Percentiles rank a stretch among this genome's conserved stretches.
Evolutionary conservation across 2,888 invertebrate species (phyloP).

Genomic region (Synanthedon myopaeformis): DNA sequence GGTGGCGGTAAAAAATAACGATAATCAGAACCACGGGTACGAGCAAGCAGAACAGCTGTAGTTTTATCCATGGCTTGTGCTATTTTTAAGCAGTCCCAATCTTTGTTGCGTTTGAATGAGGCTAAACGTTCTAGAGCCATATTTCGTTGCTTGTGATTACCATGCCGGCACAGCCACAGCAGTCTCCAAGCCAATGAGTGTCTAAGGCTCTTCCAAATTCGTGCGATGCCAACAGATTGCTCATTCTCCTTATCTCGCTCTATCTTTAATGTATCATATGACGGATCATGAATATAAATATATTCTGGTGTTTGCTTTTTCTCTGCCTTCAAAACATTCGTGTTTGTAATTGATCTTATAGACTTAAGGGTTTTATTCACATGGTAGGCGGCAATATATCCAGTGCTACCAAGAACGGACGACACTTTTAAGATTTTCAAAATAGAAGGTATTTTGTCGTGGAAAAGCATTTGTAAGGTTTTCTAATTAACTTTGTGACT

Average conservation of each 20-base stretch:
- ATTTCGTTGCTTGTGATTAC: slow-evolving; percentile 71
- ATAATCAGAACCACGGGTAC: slow-evolving; percentile 76
- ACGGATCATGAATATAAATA: slow-evolving; percentile 59
- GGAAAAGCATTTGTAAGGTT: slow-evolving; percentile 27
- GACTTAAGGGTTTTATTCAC: slow-evolving; percentile 31
- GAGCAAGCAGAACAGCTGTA: slow-evolving; percentile 83
- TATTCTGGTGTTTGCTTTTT: slow-evolving; percentile 52
- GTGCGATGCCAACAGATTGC: slow-evolving; percentile 37
- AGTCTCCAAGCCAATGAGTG: slow-evolving; percentile 76
- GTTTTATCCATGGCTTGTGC: slow-evolving; percentile 83
- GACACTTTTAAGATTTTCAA: slow-evolving; percentile 35
- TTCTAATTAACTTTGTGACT: background rate
- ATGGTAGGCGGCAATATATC: slow-evolving; percentile 36
- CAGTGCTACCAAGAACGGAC: slow-evolving; percentile 27
- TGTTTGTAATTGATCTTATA: slow-evolving; percentile 40
- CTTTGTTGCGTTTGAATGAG: slow-evolving; percentile 74
- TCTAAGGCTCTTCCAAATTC: slow-evolving; percentile 73
- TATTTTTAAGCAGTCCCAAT: slow-evolving; percentile 78
- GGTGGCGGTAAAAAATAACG: slow-evolving; percentile 82
- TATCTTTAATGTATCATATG: slow-evolving; percentile 32
- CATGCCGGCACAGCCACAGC: slow-evolving; percentile 74
- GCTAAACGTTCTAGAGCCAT: slow-evolving; percentile 76
- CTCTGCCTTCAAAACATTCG: slow-evolving; percentile 47
- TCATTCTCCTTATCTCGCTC: slow-evolving; percentile 31
- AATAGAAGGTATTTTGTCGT: slow-evolving; percentile 34